Base-by-base conservation (phyloP, 1,140 invertebrate genomes). In the Berghia stephanieae region DNA sequence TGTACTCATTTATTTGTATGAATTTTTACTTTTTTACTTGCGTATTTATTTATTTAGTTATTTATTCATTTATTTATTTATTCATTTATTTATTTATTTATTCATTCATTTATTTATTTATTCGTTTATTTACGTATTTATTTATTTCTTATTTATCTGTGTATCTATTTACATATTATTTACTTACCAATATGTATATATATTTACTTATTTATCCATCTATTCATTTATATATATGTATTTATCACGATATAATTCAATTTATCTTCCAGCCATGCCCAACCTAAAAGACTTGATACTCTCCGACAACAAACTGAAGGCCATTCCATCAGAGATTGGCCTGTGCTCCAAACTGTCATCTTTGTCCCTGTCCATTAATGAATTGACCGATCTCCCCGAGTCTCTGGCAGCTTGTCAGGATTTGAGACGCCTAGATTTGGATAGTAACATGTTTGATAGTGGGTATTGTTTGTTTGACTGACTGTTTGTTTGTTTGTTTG, bases 311-410 rank as follows among this genome's bases (percentile, higher is more conserved):
- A 69, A 81, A 34, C 77, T 87, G 24, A 63, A 77, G 34, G 60
- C 66, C 18, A 60, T 87, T 43, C 83, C 83, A 57, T 78, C 79
- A 18, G 78, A 79, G 27, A 80, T 87, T 8, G 81, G 80, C 1
- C 71, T 77, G 21, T 87, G 86, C 73, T 73, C n/a, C 13, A 68
- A 82, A n/a, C 70, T 87, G 44, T 24, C 43, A 3, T 73, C 63
- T 27, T 57, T 87, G 42, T 27, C 55, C n/a, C 4, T 84, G 3
- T 18, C 63, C 3, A 78, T 81, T 18, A 87, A 86, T 74, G 80
- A 81, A 27, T 36, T 87, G 38, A 57, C 60, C 4, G 63, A 70
- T 10, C 68, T 87, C 27, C 86, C 86, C 0, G 72, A 80, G 24
- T 75, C 77, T 13, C 55, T 87, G 40, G 69, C 63, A 4, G 55